Conservation (phyloP, 2,113 vertebrate genomes). For the Xenopus tropicalis region UCB_Xtro_10.0 CM004443.2:11905501-11906000, state of each 20-base stretch:
- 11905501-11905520: too few relatives aligned
- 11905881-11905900: conserved; percentile 13
- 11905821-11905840: not conserved
- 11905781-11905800: not conserved
- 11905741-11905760: not conserved
- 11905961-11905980: not conserved
- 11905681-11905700: too few relatives aligned
- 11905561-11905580: too few relatives aligned
- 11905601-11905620: too few relatives aligned
- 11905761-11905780: conserved; percentile 16
- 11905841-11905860: conserved; percentile 33
- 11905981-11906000: conserved; percentile 2
- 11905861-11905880: conserved; percentile 26
- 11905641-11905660: too few relatives aligned
- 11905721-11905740: too few relatives aligned
- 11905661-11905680: too few relatives aligned
- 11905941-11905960: conserved; percentile 1
- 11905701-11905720: too few relatives aligned
- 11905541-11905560: too few relatives aligned
- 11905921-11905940: not conserved
- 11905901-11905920: conserved; percentile 11
- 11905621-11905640: too few relatives aligned
- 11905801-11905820: not conserved
- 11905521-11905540: too few relatives aligned
- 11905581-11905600: too few relatives aligned